These are phyloP conservation scores for Atlantisia rogersi DNA, from an alignment of 2,113 vertebrate genomes.

Conservation along the genomic window DNA sequence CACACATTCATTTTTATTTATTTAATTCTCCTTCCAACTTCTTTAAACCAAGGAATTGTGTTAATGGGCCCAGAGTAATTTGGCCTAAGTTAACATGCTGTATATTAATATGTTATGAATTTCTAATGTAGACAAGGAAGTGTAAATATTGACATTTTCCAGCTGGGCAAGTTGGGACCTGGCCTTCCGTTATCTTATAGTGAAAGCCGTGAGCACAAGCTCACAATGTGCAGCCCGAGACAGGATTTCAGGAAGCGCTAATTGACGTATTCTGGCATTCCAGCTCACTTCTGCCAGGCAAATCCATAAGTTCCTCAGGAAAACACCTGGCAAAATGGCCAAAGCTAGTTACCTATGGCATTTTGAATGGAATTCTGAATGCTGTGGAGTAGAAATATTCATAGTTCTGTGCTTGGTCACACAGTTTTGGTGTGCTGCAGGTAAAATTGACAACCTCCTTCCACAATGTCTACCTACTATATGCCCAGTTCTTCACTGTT, in stretches of 20 bases:
- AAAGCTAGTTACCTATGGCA: neutral
- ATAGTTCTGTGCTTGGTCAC: neutral
- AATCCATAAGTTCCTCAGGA: neutral
- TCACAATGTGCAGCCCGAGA: neutral
- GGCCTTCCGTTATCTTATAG: neutral
- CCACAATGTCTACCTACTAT: neutral
- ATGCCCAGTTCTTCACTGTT: rapidly evolving
- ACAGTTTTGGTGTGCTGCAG: neutral
- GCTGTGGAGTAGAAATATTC: neutral
- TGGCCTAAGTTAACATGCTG: neutral
- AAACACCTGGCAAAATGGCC: neutral
- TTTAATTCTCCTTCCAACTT: neutral
- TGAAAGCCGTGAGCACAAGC: neutral
- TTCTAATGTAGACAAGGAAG: neutral
- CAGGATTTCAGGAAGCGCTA: neutral
- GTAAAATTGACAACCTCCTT: neutral
- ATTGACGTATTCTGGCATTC: neutral
- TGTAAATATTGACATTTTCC: neutral
- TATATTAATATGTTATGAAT: neutral
- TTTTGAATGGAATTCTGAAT: neutral
- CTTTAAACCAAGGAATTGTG: neutral
- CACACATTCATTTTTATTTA: neutral
- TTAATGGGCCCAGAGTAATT: neutral
- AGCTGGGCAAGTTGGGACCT: neutral
- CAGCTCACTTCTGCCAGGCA: neutral